Percentiles rank a stretch among this genome's conserved stretches.
Conservation (phyloP, 2,797 vertebrate genomes). For the Cyprinella venusta region DNA sequence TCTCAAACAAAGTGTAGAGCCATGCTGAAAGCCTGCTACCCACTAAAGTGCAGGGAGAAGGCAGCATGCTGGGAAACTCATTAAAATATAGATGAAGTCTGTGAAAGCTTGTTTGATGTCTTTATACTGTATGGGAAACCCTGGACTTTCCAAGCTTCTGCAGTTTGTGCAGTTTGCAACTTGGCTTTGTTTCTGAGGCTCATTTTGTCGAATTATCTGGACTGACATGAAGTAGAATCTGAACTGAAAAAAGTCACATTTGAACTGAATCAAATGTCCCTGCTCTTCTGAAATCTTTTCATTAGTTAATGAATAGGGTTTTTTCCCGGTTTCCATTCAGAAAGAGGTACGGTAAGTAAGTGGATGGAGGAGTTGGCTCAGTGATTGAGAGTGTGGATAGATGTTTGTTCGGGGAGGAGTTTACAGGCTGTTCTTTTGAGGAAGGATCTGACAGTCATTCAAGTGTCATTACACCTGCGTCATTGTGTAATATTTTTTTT, state of each 20-base stretch:
- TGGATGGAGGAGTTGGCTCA: slow-evolving; percentile 15
- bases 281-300: not conserved
- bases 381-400: not conserved
- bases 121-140: slow-evolving; percentile 19
- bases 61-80: slow-evolving; percentile 35
- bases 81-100: slow-evolving; percentile 55
- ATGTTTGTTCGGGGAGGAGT: slow-evolving; percentile 22
- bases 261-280: slow-evolving; percentile 1
- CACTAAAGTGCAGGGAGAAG: slow-evolving; percentile 14
- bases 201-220: not conserved
- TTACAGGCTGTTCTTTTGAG: slow-evolving; percentile 18
- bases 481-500: not conserved
- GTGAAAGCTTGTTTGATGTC: slow-evolving; percentile 45
- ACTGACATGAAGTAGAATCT: slow-evolving; percentile 18
- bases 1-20: slow-evolving; percentile 8
- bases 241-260: not conserved
- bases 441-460: slow-evolving; percentile 10
- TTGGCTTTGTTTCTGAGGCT: not conserved
- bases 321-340: not conserved
- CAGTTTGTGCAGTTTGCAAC: not conserved
- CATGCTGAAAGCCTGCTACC: slow-evolving; percentile 1
- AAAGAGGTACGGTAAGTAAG: not conserved
- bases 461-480: slow-evolving; percentile 8
- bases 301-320: not conserved
- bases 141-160: not conserved